These are phyloP conservation scores for Phenganax stokvisi DNA, from an alignment of 92 coral and sea anemone genomes.

Conservation along the genomic window DNA sequence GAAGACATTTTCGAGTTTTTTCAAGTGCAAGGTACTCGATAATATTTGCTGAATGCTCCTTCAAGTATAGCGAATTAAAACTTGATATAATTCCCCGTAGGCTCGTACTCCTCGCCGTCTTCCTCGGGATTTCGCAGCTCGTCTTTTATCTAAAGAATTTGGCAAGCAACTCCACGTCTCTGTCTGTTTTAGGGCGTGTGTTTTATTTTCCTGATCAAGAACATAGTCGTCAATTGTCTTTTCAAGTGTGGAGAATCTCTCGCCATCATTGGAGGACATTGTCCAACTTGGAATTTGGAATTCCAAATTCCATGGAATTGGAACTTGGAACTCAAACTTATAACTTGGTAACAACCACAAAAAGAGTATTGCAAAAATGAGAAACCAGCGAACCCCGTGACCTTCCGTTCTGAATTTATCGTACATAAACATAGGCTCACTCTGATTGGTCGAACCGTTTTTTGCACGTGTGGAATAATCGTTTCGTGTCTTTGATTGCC, in stretches of 20 bases:
- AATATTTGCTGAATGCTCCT: conserved; percentile 2
- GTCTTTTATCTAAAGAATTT: neutral
- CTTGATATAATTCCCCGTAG: neutral
- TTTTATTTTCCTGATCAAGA: conserved; percentile 3
- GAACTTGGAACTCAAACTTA: neutral
- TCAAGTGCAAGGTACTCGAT: conserved; percentile 41
- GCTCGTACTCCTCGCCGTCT: too few relatives aligned
- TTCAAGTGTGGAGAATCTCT: neutral
- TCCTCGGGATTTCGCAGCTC: conserved; percentile 20
- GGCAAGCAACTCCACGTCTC: neutral
- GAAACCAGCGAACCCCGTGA: too few relatives aligned
- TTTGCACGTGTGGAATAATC: conserved; percentile 9
- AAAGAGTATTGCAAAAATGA: too few relatives aligned
- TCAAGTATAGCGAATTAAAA: neutral
- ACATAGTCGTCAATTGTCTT: conserved; percentile 3
- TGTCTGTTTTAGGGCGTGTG: neutral
- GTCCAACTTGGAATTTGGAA: neutral
- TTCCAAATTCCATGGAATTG: too few relatives aligned
- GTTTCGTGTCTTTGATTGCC: neutral
- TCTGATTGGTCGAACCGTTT: conserved; percentile 1
- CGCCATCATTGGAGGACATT: neutral
- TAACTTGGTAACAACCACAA: too few relatives aligned
- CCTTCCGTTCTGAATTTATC: neutral
- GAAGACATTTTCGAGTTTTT: conserved; percentile 36
- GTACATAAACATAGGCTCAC: neutral